These are phyloP conservation scores for Mallotus villosus DNA, from an alignment of 2,797 vertebrate genomes.

Conservation along the genomic window DNA sequence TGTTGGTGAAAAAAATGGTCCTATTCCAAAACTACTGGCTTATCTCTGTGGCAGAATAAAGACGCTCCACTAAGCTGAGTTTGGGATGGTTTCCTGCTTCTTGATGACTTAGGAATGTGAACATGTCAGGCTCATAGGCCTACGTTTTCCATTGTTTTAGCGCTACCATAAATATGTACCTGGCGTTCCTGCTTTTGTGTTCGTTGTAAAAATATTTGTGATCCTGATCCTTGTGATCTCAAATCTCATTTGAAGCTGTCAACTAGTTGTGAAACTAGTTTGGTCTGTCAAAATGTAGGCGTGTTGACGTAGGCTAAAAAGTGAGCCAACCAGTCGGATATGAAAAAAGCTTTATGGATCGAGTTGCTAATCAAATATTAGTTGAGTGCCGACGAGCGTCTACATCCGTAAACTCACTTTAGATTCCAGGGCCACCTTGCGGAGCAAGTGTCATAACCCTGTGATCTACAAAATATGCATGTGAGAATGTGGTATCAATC, in stretches of 20 bases:
- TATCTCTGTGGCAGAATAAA: conserved; percentile 81
- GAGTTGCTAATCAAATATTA: not conserved
- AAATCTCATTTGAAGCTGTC: too few species aligned
- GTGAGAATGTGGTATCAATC: too few species aligned
- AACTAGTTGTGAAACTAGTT: too few species aligned
- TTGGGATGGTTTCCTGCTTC: conserved; percentile 50
- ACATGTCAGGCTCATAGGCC: not conserved
- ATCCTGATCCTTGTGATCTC: not conserved
- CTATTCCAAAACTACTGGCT: conserved; percentile 76
- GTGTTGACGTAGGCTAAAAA: too few species aligned
- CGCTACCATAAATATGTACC: not conserved
- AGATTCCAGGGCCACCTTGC: not conserved
- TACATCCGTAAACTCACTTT: not conserved
- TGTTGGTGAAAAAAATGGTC: conserved; percentile 64
- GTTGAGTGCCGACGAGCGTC: not conserved
- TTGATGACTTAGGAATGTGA: not conserved
- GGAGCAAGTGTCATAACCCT: not conserved
- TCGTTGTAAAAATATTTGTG: not conserved
- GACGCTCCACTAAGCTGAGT: conserved; percentile 70
- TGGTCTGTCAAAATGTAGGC: too few species aligned
- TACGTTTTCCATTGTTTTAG: too few species aligned
- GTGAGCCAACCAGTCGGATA: too few species aligned
- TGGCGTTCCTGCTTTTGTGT: not conserved
- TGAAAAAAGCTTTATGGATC: too few species aligned
- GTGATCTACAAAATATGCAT: too few species aligned